phyloP scores from a whole-genome alignment of 2,113 vertebrate genomes.

The Myrmecophaga tridactyla region DNA sequence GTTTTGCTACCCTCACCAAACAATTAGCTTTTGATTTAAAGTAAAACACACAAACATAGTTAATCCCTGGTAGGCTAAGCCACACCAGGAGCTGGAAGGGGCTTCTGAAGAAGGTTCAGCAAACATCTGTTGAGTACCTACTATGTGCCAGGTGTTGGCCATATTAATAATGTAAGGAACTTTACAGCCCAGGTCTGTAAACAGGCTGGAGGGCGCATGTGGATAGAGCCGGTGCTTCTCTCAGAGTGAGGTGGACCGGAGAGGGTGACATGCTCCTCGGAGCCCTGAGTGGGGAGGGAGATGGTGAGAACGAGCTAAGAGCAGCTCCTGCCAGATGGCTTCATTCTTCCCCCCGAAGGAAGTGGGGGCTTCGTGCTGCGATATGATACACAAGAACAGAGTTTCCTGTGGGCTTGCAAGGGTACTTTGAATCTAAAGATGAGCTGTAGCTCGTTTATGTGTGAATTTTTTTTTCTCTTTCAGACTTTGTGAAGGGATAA shows the following conservation, averaged over 20 bases:
- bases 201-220: background rate
- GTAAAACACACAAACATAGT: background rate
- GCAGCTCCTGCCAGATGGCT: slow-evolving; percentile 71
- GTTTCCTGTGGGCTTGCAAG: slow-evolving; percentile 72
- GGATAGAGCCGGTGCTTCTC: background rate
- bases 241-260: background rate
- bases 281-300: background rate
- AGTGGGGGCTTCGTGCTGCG: slow-evolving; percentile 66
- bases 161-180: background rate
- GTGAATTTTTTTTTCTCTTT: slow-evolving; percentile 43
- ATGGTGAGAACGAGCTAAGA: slow-evolving; percentile 43
- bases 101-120: background rate
- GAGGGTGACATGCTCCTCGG: background rate
- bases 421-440: slow-evolving; percentile 67
- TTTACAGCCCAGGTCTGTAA: background rate
- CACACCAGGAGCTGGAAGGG: background rate
- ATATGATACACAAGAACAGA: slow-evolving; percentile 54
- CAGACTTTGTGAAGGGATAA: slow-evolving; percentile 44
- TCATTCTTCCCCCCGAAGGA: slow-evolving; percentile 61
- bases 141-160: background rate
- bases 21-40: slow-evolving; percentile 19
- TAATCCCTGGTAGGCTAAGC: background rate
- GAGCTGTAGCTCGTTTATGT: slow-evolving; percentile 37
- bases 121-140: background rate
- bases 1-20: background rate